Conservation (phyloP, 2,888 invertebrate genomes). For the Meghimatium bilineatum region DNA sequence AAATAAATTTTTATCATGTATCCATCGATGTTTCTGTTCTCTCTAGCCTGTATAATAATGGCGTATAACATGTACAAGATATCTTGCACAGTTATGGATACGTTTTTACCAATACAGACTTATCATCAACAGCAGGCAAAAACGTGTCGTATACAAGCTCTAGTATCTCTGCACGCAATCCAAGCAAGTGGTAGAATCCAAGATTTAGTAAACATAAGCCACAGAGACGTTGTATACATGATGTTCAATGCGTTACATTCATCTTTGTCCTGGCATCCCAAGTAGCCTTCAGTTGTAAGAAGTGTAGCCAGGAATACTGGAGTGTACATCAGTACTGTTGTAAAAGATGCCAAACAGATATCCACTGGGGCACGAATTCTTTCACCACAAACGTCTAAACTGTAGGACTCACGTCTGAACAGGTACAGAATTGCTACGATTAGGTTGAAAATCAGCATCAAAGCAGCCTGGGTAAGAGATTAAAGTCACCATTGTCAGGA, state of each 20-base stretch:
- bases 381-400: constrained; percentile 56
- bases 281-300: constrained; percentile 51
- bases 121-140: constrained; percentile 18
- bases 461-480: constrained; percentile 26
- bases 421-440: constrained; percentile 52
- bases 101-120: neutral
- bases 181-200: constrained; percentile 53
- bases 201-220: constrained; percentile 55
- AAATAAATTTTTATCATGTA: too few relatives aligned
- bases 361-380: constrained; percentile 56
- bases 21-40: neutral
- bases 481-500: neutral
- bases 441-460: constrained; percentile 38
- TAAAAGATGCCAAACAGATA: constrained; percentile 55
- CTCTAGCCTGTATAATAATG: neutral
- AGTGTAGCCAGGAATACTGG: constrained; percentile 52
- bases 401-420: constrained; percentile 51
- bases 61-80: neutral
- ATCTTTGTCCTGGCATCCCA: constrained; percentile 44
- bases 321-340: constrained; percentile 54
- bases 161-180: constrained; percentile 52
- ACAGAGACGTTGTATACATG: constrained; percentile 48
- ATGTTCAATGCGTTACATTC: constrained; percentile 51
- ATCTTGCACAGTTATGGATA: neutral
- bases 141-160: constrained; percentile 46